Evolutionary conservation across 2,888 invertebrate species (phyloP), one percentile per base, ranked within the genome.

Genomic region (Pasiphila rectangulata): DNA sequence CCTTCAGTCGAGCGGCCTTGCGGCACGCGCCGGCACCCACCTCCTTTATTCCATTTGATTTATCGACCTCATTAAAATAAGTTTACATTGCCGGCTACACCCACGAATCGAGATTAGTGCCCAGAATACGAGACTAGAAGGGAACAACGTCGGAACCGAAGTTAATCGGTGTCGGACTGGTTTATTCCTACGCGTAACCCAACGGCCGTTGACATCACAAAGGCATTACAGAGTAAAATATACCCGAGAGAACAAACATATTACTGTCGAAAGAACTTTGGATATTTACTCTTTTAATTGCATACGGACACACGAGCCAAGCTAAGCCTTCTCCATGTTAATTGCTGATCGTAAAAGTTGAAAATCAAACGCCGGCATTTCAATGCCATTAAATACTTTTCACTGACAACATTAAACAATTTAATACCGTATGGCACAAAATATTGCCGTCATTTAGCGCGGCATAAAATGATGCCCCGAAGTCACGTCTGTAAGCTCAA

Each of bases 1-100:
- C 72, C 81, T 74, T 68, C 74, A 75, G 72, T 70, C 69, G 73
- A 72, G 74, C 81, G 86, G 79, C 86, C 87, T 86, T 85, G 87
- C 66, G 86, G 87, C 87, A 88, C 87, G 87, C 85, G 87, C 83
- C 84, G 55, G 51, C 47, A 61, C 58, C 53, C 64, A 64, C 66
- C 63, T 57, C 61, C 63, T 70, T 67, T 72, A 70, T 71, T 70
- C 61, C 70, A 72, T 74, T 79, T 76, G 79, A 83, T 83, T 79
- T 81, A 81, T 71, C 64, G 70, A 66, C 63, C 68, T 75, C 70
- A 78, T 80, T 80, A 65, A 65, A 70, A 66, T 69, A 70, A 62
- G 63, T 68, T 66, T 67, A 69, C 64, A 64, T 64, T 61, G 60
- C 64, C 51, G 63, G 56, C 51, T 63, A 59, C 66, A 64, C 67